Evolutionary conservation across 2,113 vertebrate species (phyloP).

Genomic region (Menidia beryllina): DNA sequence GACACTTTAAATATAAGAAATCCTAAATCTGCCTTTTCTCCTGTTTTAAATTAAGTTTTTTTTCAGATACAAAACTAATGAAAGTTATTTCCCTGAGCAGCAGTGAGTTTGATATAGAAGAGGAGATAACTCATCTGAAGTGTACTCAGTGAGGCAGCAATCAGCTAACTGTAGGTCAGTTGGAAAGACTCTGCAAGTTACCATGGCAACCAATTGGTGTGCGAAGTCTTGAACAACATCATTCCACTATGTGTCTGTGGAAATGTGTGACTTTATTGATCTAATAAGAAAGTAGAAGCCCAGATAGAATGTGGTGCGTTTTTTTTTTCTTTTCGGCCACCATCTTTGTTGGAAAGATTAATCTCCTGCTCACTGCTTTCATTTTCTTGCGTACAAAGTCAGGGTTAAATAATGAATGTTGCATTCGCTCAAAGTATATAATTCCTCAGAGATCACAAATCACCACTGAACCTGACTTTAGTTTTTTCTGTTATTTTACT

Average conservation of each 20-base stretch:
- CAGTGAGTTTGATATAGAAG: conserved; percentile 1
- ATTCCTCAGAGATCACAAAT: conserved; percentile 44
- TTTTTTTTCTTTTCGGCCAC: conserved; percentile 14
- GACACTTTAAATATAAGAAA: background rate
- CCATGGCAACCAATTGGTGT: conserved; percentile 66
- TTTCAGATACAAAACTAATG: background rate
- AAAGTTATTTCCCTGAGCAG: conserved; percentile 15
- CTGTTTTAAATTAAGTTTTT: background rate
- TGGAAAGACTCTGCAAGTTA: conserved; percentile 60
- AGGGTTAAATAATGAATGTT: conserved; percentile 37
- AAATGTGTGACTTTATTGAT: conserved; percentile 45
- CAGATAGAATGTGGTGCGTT: conserved; percentile 9
- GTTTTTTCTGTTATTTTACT: conserved; percentile 31
- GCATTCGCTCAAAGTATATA: conserved; percentile 16
- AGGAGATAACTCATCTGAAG: conserved; percentile 41
- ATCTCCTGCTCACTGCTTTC: conserved; percentile 1
- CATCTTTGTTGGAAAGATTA: background rate
- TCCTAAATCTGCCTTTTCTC: background rate
- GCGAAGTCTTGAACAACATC: conserved; percentile 58
- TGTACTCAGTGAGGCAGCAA: conserved; percentile 54
- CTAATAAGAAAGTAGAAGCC: conserved; percentile 16
- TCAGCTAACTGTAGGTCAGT: conserved; percentile 57
- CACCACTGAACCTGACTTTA: conserved; percentile 34
- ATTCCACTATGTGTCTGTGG: conserved; percentile 35
- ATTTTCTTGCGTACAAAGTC: conserved; percentile 1